These are phyloP conservation scores for Drosophila subpulchrella DNA, from an alignment of 1,140 invertebrate genomes.

Conservation along the genomic window DNA sequence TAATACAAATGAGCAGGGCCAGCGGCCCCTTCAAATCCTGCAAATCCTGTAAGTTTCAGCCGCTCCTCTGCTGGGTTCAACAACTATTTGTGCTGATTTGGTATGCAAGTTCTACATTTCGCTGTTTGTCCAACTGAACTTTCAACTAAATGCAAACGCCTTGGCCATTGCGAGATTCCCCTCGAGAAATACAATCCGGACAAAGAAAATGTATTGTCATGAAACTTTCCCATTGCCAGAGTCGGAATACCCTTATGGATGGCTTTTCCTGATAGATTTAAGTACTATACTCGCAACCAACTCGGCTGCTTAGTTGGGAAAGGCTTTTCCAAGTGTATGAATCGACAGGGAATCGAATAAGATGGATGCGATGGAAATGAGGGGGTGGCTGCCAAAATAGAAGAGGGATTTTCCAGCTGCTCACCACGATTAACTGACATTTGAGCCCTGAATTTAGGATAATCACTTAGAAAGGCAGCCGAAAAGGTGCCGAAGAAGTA, in stretches of 20 bases:
- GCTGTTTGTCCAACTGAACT: conserved; percentile 54
- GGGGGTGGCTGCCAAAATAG: background rate
- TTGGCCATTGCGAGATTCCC: conserved; percentile 34
- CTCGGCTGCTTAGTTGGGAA: background rate
- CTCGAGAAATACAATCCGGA: conserved; percentile 26
- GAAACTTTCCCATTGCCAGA: conserved; percentile 11
- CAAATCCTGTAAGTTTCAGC: conserved; percentile 17
- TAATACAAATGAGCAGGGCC: conserved; percentile 58
- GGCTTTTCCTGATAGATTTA: conserved; percentile 6
- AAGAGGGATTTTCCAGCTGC: conserved; percentile 23
- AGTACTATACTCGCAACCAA: background rate
- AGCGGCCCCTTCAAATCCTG: conserved; percentile 6
- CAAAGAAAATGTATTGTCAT: conserved; percentile 31
- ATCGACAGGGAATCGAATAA: conserved; percentile 28
- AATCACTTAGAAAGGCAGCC: conserved; percentile 15
- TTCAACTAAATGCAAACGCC: conserved; percentile 53
- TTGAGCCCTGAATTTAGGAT: conserved; percentile 29
- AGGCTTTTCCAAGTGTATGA: conserved; percentile 5
- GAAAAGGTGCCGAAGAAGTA: conserved; percentile 1
- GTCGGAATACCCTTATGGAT: conserved; percentile 6
- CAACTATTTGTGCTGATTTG: conserved; percentile 43
- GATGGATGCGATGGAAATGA: conserved; percentile 30
- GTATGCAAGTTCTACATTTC: conserved; percentile 46
- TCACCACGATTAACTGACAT: conserved; percentile 41
- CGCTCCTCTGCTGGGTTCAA: conserved; percentile 28